Evolutionary conservation across 2,888 invertebrate genomes (phyloP), one percentile per base, ranked within the genome.

Genomic region (Melinaea menophilus): DNA sequence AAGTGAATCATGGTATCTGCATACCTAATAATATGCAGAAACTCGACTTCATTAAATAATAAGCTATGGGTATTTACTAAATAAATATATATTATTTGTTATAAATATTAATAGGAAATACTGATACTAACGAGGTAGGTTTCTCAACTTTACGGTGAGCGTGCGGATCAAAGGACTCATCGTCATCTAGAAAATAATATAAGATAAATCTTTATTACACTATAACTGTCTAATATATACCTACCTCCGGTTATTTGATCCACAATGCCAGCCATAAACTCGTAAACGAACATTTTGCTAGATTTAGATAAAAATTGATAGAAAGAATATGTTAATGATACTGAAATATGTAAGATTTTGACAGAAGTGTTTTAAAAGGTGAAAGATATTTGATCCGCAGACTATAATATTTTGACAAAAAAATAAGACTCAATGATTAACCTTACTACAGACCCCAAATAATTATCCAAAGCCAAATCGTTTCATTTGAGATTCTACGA

Each of bases 1-100:
- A 98, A 88, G 82, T 98, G 97, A 79, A 97, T 95, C 78, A 98
- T 92, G 0, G 97, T 97, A 75, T 97, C 96, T 69, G 92, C 79
- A 82, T 97, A 97, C 66, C 97, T 97, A 86, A 7, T 13, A 5
- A 57, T 48, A 61, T 3, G n/a, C 11, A 46, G 59, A 33, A 13
- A 37, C 2, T 22, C 5, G 22, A 13, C 1, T 7, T 34, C n/a
- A n/a, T 51, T 11, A n/a, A 13, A 57, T 34, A 31, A 33, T 13
- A 34, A 54, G 12, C 51, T 31, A 61, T 9, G 48, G 7, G 37
- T 59, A 2, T 37, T 37, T 37, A 37, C 37, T 37, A 5, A 37
- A 4, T 5, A 37, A 5, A 5, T 5, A 37, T 7, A 37, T 5
- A 5, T 37, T 37, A 37, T 37, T 4, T 37, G 37, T 22, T 22